phyloP scores from a whole-genome alignment of 2,888 invertebrate genomes.

The Chymomyza procnemis region DNA sequence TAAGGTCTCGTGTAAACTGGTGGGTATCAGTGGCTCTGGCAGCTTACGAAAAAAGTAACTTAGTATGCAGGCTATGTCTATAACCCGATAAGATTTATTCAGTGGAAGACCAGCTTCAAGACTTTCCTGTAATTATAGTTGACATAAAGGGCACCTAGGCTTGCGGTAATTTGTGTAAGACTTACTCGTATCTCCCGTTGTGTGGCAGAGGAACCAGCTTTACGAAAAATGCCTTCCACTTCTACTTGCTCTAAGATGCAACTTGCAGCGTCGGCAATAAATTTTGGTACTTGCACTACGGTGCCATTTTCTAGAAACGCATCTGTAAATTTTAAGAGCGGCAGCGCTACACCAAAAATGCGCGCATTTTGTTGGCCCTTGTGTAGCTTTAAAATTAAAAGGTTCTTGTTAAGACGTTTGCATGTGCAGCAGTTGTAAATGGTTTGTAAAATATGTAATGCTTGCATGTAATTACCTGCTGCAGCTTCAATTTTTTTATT shows the following conservation, averaged over 20 bases:
- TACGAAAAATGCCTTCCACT: slow-evolving; percentile 92
- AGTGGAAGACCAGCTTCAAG: slow-evolving; percentile 86
- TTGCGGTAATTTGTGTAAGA: background rate
- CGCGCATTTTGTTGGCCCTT: slow-evolving; percentile 55
- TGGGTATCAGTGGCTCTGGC: slow-evolving; percentile 90
- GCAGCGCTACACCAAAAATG: slow-evolving; percentile 81
- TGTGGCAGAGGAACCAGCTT: slow-evolving; percentile 90
- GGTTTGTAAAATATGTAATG: background rate
- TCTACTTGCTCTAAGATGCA: slow-evolving; percentile 84
- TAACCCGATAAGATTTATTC: slow-evolving; percentile 86
- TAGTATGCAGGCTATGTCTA: slow-evolving; percentile 91
- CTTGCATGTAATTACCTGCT: slow-evolving; percentile 76
- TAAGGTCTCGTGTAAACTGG: slow-evolving; percentile 85
- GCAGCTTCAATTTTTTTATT: slow-evolving; percentile 83
- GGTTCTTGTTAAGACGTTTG: slow-evolving; percentile 43
- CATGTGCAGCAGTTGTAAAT: background rate
- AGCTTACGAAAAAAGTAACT: slow-evolving; percentile 91
- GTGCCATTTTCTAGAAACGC: slow-evolving; percentile 84
- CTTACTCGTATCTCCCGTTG: slow-evolving; percentile 89
- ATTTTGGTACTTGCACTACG: slow-evolving; percentile 85
- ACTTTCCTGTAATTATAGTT: slow-evolving; percentile 26
- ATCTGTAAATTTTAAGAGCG: slow-evolving; percentile 80
- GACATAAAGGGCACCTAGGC: background rate
- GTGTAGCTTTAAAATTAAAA: background rate
- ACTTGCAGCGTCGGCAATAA: slow-evolving; percentile 86